Evolutionary conservation across 2,797 vertebrate species (phyloP), one percentile per base, ranked within the genome.

Genomic region (Gymnopithys bicolor): DNA sequence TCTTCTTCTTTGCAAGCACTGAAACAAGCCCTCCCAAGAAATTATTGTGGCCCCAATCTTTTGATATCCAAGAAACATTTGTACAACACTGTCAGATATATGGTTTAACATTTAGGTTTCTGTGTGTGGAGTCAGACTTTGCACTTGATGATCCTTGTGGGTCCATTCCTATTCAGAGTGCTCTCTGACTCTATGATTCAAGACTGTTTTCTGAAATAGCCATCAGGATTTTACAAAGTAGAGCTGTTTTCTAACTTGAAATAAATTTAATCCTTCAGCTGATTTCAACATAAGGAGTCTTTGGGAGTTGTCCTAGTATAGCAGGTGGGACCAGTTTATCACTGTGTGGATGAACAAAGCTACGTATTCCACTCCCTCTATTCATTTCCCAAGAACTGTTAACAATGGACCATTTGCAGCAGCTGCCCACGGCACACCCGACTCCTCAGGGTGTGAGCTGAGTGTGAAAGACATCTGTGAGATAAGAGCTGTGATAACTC

Each of bases 31-130:
- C 2, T 14, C 27, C 14, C 21, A 27, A 43, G 32, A 89, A 71
- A 67, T 19, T 28, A 24, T 37, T 19, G 7, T 70, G 10, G 4
- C 43, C 22, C 35, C 13, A 41, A n/a, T 16, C 0, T 79, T 79
- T 63, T 0, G 0, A 16, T 41, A 35, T 41, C n/a, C 19, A 46
- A 63, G 74, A 78, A 27, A 9, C 0, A 0, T 53, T 64, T 59
- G 4, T 32, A 32, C 15, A 58, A 10, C 8, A 19, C 10, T 35
- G 19, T 22, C 43, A 33, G n/a, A 35, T 35, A 49, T 8, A 67
- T 49, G 66, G 12, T 46, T 71, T 41, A 46, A 67, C 32, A 55
- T 70, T 48, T 39, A 84, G 13, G 13, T 60, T 75, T 6, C 7
- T 9, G 18, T 74, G 6, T 53, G 30, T 25, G 43, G 53, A 87